A percentile compares a stretch with the other conserved stretches of the same genome.
These are phyloP conservation scores for Perognathus longimembris DNA, from an alignment of 2,113 vertebrate genomes.

Conservation along the genomic window DNA sequence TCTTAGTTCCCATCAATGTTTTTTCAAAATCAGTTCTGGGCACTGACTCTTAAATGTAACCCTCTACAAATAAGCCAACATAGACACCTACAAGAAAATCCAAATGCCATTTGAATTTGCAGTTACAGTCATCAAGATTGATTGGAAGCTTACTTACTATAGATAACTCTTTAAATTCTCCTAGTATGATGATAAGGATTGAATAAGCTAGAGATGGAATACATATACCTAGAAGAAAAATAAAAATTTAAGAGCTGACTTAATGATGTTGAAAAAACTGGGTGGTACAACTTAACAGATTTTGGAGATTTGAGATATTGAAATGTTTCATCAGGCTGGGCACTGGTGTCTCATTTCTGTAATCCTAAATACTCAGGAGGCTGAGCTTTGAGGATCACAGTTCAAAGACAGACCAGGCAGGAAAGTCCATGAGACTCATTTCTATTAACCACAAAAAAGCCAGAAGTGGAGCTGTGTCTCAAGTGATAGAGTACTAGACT, in stretches of 20 bases:
- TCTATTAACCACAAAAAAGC: no score
- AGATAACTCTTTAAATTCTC: background rate
- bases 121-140: background rate
- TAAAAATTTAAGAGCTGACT: background rate
- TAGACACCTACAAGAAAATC: background rate
- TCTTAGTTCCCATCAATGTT: conserved; percentile 43
- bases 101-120: background rate
- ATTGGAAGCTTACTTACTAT: background rate
- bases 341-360: no score
- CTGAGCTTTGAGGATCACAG: no score
- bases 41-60: background rate
- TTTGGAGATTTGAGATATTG: background rate
- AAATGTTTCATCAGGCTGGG: background rate
- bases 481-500: no score
- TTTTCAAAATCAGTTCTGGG: conserved; percentile 27
- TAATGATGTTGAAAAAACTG: background rate
- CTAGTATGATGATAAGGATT: background rate
- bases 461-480: no score
- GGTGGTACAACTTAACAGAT: background rate
- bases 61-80: background rate
- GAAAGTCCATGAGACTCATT: no score
- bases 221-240: background rate
- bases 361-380: no score
- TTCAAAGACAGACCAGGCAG: no score
- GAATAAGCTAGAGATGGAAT: background rate